Conservation (phyloP, 1,140 invertebrate species). For the Pseudachorutes palmiensis region DNA sequence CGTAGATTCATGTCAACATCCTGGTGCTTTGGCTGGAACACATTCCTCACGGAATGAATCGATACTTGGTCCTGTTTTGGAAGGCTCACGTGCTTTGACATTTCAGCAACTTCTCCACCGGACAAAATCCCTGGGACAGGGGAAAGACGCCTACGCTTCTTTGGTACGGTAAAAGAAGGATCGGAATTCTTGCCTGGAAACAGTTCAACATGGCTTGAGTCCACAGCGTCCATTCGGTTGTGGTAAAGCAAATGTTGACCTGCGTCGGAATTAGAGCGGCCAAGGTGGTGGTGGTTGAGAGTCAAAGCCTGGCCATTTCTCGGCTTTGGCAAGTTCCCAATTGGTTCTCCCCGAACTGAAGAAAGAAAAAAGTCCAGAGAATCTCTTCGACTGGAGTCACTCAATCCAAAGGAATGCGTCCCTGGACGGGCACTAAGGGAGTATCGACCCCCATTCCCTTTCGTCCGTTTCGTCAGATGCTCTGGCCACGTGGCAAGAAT, state of each 20-base stretch:
- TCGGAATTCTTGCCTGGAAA: neutral
- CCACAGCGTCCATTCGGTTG: constrained; percentile 2
- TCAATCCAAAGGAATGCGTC: neutral
- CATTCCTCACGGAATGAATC: neutral
- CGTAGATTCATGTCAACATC: constrained; percentile 35
- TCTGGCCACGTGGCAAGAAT: constrained; percentile 35
- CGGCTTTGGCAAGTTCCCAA: neutral
- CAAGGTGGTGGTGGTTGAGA: neutral
- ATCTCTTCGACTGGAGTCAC: neutral
- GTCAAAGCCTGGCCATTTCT: neutral
- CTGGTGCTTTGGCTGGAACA: neutral
- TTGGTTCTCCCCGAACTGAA: neutral
- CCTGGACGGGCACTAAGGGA: neutral
- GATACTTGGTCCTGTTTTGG: constrained; percentile 7
- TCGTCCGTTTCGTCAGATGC: constrained; percentile 28
- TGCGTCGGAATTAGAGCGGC: neutral
- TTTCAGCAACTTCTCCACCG: constrained; percentile 35
- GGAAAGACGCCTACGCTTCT: constrained; percentile 32
- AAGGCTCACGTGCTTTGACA: constrained; percentile 12
- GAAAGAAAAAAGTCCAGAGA: neutral
- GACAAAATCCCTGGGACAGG: constrained; percentile 31
- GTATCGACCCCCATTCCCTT: constrained; percentile 15
- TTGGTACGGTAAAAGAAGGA: constrained; percentile 28
- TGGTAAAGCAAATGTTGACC: constrained; percentile 1
- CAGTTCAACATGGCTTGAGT: neutral